phyloP scores from a whole-genome alignment of 2,797 vertebrate species.

The Lagodon rhomboides region DNA sequence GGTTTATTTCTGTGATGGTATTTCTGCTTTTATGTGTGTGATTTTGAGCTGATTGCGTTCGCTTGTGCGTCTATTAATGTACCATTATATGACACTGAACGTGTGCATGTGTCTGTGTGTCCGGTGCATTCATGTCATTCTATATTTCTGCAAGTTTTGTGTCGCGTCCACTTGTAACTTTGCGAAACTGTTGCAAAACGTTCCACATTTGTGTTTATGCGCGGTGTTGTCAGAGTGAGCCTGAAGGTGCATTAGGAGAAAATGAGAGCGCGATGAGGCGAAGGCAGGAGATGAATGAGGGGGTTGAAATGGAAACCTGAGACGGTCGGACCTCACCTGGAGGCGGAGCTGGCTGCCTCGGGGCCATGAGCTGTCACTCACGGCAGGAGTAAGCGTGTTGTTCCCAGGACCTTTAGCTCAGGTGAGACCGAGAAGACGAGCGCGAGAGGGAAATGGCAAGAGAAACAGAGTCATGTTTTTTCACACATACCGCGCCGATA shows the following conservation, averaged over 20 bases:
- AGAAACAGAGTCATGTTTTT: constrained; percentile 55
- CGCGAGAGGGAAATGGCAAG: constrained; percentile 29
- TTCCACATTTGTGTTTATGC: constrained; percentile 1
- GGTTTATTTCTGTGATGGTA: constrained; percentile 9
- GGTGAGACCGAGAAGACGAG: constrained; percentile 66
- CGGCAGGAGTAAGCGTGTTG: constrained; percentile 44
- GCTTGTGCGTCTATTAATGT: neutral
- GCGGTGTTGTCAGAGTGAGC: constrained; percentile 45
- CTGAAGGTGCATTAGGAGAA: constrained; percentile 42
- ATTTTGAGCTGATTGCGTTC: neutral
- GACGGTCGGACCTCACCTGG: constrained; percentile 76
- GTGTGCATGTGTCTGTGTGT: neutral
- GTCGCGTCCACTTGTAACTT: neutral
- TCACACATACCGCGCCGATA: constrained; percentile 42
- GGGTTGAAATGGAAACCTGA: constrained; percentile 64
- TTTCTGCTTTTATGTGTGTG: constrained; percentile 1
- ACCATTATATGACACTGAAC: neutral
- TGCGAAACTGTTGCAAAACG: neutral
- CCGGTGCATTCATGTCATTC: neutral
- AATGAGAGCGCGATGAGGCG: constrained; percentile 32
- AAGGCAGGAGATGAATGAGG: constrained; percentile 60
- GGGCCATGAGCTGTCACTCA: constrained; percentile 80
- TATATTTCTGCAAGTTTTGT: neutral
- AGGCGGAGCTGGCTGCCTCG: constrained; percentile 72
- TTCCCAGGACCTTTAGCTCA: constrained; percentile 84